A percentile compares a stretch with the other conserved stretches of the same genome.
These are phyloP conservation scores for Diorhabda sublineata DNA, from an alignment of 1,140 invertebrate genomes.

Conservation along the genomic window DNA sequence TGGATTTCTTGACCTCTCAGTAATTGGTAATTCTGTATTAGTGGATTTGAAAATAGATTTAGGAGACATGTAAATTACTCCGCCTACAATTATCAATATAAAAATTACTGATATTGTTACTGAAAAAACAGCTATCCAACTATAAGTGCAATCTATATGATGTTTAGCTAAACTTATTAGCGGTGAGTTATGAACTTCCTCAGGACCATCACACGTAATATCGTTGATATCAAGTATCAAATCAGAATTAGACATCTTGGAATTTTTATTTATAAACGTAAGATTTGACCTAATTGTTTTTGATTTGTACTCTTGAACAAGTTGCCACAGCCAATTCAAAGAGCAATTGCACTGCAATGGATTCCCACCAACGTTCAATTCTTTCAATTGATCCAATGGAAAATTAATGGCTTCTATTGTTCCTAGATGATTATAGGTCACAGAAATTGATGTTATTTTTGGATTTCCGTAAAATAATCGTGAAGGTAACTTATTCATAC, in stretches of 20 bases:
- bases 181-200: conserved; percentile 49
- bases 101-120: conserved; percentile 55
- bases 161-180: conserved; percentile 55
- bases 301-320: conserved; percentile 55
- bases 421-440: conserved; percentile 66
- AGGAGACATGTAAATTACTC: conserved; percentile 55
- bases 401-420: conserved; percentile 74
- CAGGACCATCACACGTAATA: conserved; percentile 54
- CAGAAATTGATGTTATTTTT: conserved; percentile 66
- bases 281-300: conserved; percentile 37
- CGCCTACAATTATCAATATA: conserved; percentile 52
- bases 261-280: conserved; percentile 38
- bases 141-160: conserved; percentile 57
- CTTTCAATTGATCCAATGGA: conserved; percentile 67
- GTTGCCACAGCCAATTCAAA: conserved; percentile 77
- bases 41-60: conserved; percentile 50
- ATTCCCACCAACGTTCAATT: conserved; percentile 71
- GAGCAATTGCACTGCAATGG: conserved; percentile 85
- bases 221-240: conserved; percentile 47
- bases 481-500: conserved; percentile 62
- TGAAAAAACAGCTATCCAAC: conserved; percentile 55
- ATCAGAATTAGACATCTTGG: conserved; percentile 48
- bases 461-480: conserved; percentile 72
- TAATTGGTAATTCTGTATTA: conserved; percentile 52
- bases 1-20: conserved; percentile 16